Conservation (phyloP, 2,888 invertebrate species). For the Geophilus truncorum region DNA sequence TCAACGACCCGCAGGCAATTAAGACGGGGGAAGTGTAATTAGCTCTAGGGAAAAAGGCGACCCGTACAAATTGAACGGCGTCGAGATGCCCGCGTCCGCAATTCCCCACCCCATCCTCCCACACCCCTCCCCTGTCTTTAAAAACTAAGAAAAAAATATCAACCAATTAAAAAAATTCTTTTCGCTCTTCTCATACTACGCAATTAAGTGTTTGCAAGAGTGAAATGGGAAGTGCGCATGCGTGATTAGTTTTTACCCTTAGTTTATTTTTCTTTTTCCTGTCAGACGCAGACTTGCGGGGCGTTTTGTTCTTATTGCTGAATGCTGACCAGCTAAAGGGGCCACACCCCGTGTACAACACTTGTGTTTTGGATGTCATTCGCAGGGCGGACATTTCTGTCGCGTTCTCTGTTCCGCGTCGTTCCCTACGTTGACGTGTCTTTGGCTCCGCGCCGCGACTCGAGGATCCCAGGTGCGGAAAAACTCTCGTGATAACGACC, state of each 20-base stretch:
- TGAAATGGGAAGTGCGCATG: too few relatives aligned
- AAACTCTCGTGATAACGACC: not conserved
- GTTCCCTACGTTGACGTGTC: not conserved
- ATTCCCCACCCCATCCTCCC: not conserved
- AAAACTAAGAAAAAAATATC: not conserved
- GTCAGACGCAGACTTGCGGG: not conserved
- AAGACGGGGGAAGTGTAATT: slow-evolving; percentile 16
- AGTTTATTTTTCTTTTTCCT: slow-evolving; percentile 9
- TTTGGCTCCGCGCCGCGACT: not conserved
- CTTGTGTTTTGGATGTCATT: not conserved
- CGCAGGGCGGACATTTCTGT: not conserved
- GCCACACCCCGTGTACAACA: not conserved
- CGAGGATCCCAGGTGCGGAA: not conserved
- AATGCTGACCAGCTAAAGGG: not conserved
- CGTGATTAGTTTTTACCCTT: not conserved
- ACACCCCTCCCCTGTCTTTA: not conserved
- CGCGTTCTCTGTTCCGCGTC: not conserved
- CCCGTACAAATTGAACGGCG: slow-evolving; percentile 12
- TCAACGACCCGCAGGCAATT: slow-evolving; percentile 20
- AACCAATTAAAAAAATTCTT: not conserved
- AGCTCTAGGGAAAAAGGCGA: slow-evolving; percentile 3
- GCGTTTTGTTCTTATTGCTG: too few relatives aligned
- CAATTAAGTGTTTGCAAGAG: too few relatives aligned
- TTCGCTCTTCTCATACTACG: not conserved
- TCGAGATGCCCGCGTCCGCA: not conserved